Conservation (phyloP, 2,113 vertebrate genomes). For the Panthera leo region DNA sequence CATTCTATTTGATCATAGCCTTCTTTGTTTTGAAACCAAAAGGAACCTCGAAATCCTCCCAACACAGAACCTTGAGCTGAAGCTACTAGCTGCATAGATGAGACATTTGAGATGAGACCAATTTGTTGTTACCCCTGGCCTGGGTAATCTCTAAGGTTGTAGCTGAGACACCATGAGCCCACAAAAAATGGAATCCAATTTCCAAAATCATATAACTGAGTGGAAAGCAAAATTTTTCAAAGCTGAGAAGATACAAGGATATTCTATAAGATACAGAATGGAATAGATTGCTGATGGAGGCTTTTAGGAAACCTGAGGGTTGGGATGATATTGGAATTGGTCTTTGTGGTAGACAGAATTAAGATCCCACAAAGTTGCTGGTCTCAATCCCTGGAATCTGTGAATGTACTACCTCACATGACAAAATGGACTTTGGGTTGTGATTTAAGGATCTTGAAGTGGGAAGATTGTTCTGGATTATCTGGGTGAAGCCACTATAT, state of each 20-base stretch:
- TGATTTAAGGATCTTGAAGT: neutral
- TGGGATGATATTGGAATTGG: neutral
- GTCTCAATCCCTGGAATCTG: neutral
- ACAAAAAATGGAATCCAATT: neutral
- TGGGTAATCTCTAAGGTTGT: neutral
- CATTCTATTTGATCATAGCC: neutral
- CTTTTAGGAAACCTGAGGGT: neutral
- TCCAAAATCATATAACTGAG: neutral
- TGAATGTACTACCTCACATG: neutral
- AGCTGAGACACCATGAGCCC: neutral
- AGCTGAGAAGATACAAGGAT: neutral
- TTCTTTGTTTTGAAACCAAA: neutral
- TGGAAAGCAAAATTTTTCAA: neutral
- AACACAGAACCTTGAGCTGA: neutral
- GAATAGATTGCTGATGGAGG: neutral
- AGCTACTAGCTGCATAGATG: neutral
- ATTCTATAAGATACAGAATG: neutral
- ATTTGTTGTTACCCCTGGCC: neutral
- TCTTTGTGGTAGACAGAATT: neutral
- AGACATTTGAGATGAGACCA: neutral
- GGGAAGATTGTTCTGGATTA: neutral
- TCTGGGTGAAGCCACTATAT: neutral
- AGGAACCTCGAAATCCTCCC: neutral
- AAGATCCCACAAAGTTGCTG: neutral
- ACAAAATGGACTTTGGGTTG: neutral